Evolutionary conservation across 2,888 invertebrate species (phyloP), one percentile per base, ranked within the genome.

Genomic region (Autographa pulchrina): DNA sequence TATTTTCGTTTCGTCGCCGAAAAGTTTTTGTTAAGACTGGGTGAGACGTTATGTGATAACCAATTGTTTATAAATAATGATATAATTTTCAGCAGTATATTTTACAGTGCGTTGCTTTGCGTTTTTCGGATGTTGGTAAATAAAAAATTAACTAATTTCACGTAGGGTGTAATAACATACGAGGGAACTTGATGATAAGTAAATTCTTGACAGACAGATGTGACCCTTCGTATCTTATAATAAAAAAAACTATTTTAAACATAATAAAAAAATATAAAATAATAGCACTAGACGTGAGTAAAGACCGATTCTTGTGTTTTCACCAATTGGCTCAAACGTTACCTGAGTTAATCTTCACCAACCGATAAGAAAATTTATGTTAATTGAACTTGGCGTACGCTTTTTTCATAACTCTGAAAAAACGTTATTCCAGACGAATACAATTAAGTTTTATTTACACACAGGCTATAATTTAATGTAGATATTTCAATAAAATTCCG

Each of bases 1-100:
- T 84, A 83, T 80, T 81, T 82, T 80, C 83, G 81, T 81, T 83
- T 82, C 85, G 82, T 80, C 78, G 81, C 78, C 77, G 81, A 82
- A 82, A 86, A 84, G 83, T 84, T 84, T 77, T 76, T 68, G 77
- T 67, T 65, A 67, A 80, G 82, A 84, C 69, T 80, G 65, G 43
- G 70, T 66, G 16, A 59, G 41, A 32, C 61, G 63, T 68, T 48
- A 67, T 67, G 66, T 69, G 66, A 77, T 72, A 69, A 43, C 43
- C 52, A 43, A 43, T 77, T 72, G 63, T 72, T 80, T 67, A 81
- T 70, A 43, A 38, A 16, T 38, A 54, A 32, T 18, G 0, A 18
- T 41, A 13, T 18, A 32, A 54, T 13, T 20, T 16, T 20, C 16
- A 6, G 7, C n/a, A 6, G 0, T n/a, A n/a, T 48, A 48, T 16